Evolutionary conservation across 2,113 vertebrate genomes (phyloP), one percentile per base, ranked within the genome.

Genomic region (Gymnorhina tibicen): DNA sequence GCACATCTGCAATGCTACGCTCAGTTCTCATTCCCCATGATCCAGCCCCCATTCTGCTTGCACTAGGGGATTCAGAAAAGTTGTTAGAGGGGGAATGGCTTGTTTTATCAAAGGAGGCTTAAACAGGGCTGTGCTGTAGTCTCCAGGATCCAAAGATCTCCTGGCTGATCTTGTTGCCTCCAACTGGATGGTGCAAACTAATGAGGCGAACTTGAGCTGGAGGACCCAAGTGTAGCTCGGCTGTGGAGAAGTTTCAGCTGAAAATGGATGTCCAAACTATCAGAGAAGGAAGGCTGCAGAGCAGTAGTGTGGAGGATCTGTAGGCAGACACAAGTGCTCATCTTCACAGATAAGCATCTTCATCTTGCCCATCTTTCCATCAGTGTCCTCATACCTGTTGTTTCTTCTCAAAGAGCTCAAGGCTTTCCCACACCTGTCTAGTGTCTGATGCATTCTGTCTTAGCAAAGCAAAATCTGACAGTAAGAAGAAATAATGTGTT

Each of bases 21-120:
- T 83, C 3, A 0, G 4, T 80, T 86, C 52, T 72, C 0, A 0
- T 76, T 76, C 32, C 10, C 28, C 1, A 0, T 33, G 28, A 66
- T 52, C 70, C 70, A 87, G 27, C 10, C 7, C 35, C 26, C 1
- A 0, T 78, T 75, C 47, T n/a, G 1, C 16, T 73, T 50, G 24
- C 5, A 18, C 39, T 1, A 1, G 28, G 44, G 16, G 12, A 58
- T 44, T 78, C 11, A 6, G 47, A 72, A 85, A 75, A 93, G 27
- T 35, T 75, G 14, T 64, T 67, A 21, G 56, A 85, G 14, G 23
- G 16, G 10, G 85, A 90, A 53, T 24, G 28, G 24, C 32, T 87
- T 55, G 12, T 74, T 87, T 76, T 68, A 28, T 63, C 68, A 28
- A 42, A 85, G 23, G 18, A 72, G 33, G 41, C 17, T 81, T 39